Conservation (phyloP, 2,888 invertebrate species). For the Rhamnusium bicolor region DNA sequence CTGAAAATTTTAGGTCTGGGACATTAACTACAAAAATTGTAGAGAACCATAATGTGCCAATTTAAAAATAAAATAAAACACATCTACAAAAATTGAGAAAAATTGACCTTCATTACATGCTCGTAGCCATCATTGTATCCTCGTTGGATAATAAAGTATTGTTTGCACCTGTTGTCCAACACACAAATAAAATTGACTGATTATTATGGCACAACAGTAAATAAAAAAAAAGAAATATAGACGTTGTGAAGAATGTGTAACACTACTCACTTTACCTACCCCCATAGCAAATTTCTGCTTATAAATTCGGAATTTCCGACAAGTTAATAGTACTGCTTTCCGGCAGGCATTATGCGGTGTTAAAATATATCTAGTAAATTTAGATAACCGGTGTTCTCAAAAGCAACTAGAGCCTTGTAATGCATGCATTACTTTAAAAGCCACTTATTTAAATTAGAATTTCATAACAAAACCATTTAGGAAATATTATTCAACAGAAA, state of each 20-base stretch:
- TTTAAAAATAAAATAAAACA: too few relatives aligned
- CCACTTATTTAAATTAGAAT: constrained; percentile 30
- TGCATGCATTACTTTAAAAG: constrained; percentile 29
- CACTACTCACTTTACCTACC: neutral
- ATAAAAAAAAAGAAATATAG: too few relatives aligned
- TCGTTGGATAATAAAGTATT: too few relatives aligned
- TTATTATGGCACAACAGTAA: too few relatives aligned
- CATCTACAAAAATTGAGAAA: too few relatives aligned
- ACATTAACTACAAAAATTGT: too few relatives aligned
- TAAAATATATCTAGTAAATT: constrained; percentile 42
- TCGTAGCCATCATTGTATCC: too few relatives aligned
- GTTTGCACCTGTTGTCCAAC: too few relatives aligned
- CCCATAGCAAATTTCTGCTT: neutral
- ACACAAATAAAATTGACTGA: too few relatives aligned
- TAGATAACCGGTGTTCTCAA: constrained; percentile 29
- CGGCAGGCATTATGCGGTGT: constrained; percentile 38
- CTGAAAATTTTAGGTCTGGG: too few relatives aligned
- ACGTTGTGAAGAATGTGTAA: neutral
- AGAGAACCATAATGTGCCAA: too few relatives aligned
- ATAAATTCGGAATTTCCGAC: constrained; percentile 37
- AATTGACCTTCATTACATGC: too few relatives aligned
- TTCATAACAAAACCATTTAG: constrained; percentile 27
- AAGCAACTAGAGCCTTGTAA: constrained; percentile 24
- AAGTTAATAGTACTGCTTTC: constrained; percentile 37
- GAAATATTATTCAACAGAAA: constrained; percentile 15